Percentiles rank a stretch among this genome's conserved stretches.
Evolutionary conservation across 1,140 invertebrate genomes (phyloP).

Genomic region (Conus ventricosus): DNA sequence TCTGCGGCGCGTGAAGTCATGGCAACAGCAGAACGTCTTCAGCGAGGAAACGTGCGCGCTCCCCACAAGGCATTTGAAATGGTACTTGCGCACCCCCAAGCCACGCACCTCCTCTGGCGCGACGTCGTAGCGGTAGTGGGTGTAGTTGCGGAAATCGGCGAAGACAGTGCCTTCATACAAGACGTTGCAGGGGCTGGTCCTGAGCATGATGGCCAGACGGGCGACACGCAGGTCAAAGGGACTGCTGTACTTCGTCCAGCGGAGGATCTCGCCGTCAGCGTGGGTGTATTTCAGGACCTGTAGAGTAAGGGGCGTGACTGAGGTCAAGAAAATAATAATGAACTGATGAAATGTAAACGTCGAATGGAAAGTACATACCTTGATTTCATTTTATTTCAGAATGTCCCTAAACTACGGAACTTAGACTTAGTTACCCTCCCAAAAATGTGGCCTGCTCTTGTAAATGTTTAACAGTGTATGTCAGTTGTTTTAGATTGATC

Average conservation of each 20-base stretch:
- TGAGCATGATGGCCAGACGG: constrained; percentile 77
- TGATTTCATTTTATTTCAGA: too few relatives aligned
- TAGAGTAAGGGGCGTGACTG: too few relatives aligned
- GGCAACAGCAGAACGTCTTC: constrained; percentile 40
- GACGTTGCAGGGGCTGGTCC: constrained; percentile 83
- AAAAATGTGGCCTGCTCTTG: too few relatives aligned
- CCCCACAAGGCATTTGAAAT: not conserved
- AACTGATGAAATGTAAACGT: too few relatives aligned
- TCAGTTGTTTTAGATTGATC: too few relatives aligned
- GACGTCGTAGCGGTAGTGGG: not conserved
- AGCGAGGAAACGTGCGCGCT: not conserved
- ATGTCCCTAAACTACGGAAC: too few relatives aligned
- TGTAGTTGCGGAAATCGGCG: constrained; percentile 71
- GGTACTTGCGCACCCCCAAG: not conserved
- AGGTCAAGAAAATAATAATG: not conserved
- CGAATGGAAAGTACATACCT: too few relatives aligned
- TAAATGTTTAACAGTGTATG: too few relatives aligned
- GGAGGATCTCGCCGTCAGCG: not conserved
- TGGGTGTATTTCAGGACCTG: not conserved
- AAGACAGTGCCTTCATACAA: constrained; percentile 85
- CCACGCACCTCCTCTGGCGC: not conserved
- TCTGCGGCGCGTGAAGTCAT: not conserved
- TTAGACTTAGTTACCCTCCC: too few relatives aligned
- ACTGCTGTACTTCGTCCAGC: not conserved
- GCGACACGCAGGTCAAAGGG: not conserved